Evolutionary conservation across 2,113 vertebrate genomes (phyloP).

Genomic region (Apus apus): DNA sequence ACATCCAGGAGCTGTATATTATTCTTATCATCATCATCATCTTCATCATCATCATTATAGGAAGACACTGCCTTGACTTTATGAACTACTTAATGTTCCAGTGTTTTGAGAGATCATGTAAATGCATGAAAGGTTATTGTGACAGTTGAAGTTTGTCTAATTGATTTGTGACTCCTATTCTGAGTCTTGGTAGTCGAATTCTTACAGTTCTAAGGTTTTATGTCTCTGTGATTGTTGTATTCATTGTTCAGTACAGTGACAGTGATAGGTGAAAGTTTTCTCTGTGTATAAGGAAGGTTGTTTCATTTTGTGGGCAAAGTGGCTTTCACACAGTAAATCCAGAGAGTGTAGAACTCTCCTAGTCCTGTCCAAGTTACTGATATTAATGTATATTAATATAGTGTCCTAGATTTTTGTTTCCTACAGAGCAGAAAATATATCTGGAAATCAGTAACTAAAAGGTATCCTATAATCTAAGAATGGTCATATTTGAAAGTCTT

Average conservation of each 20-base stretch:
- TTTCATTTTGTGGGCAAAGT: background rate
- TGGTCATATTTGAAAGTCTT: background rate
- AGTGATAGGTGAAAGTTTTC: background rate
- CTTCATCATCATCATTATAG: background rate
- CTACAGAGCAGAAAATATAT: background rate
- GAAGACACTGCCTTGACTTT: background rate
- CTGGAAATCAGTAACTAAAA: background rate
- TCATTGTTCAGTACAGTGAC: background rate
- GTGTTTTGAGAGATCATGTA: background rate
- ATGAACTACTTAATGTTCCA: background rate
- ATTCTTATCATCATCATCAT: background rate
- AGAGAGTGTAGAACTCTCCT: background rate
- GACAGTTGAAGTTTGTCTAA: slow-evolving; percentile 30
- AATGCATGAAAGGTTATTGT: slow-evolving; percentile 16
- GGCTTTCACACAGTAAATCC: background rate
- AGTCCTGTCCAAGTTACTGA: background rate
- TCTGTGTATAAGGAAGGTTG: background rate
- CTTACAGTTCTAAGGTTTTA: background rate
- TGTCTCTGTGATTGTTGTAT: background rate
- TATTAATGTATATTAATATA: background rate
- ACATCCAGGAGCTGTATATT: background rate
- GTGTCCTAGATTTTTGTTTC: background rate
- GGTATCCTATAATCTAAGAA: background rate
- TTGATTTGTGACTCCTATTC: background rate
- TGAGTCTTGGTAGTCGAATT: background rate